phyloP scores from a whole-genome alignment of 2,888 invertebrate species.

The Bombyx huttoni region DNA sequence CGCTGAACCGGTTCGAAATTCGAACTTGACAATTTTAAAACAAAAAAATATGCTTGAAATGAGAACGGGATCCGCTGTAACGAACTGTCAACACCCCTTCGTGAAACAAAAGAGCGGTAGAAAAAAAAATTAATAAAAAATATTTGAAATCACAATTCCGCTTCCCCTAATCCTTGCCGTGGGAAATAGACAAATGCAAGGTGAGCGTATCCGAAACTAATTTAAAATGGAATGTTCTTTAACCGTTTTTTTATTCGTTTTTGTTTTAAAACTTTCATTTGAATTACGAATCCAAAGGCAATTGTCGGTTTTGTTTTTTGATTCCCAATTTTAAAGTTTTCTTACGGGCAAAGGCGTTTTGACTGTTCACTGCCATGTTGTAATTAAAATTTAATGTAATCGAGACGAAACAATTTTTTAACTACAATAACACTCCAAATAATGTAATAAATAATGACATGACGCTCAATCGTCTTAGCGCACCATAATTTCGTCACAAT shows the following conservation, averaged over 20 bases:
- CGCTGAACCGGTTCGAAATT: conserved; percentile 64
- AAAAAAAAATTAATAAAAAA: conserved; percentile 55
- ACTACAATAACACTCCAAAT: too few species aligned
- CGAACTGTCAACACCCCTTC: conserved; percentile 72
- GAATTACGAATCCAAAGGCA: conserved; percentile 8
- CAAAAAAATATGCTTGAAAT: conserved; percentile 32
- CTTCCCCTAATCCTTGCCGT: conserved; percentile 62
- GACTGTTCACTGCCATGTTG: too few species aligned
- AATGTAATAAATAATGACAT: too few species aligned
- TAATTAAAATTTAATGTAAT: too few species aligned
- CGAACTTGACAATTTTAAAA: conserved; percentile 49
- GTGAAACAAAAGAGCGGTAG: conserved; percentile 56
- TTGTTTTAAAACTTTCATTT: conserved; percentile 22
- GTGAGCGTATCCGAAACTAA: conserved; percentile 68
- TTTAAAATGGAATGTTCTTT: conserved; percentile 70
- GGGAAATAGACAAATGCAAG: conserved; percentile 67
- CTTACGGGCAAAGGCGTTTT: too few species aligned
- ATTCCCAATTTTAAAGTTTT: neutral
- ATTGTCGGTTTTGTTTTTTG: neutral
- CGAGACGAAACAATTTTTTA: too few species aligned
- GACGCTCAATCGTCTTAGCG: too few species aligned
- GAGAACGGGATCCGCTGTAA: conserved; percentile 57
- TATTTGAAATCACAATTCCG: conserved; percentile 37
- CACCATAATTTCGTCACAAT: too few species aligned
- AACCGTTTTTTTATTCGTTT: conserved; percentile 30